These are phyloP conservation scores for Tenebrio molitor DNA, from an alignment of 1,140 invertebrate species.

Conservation along the genomic window DNA sequence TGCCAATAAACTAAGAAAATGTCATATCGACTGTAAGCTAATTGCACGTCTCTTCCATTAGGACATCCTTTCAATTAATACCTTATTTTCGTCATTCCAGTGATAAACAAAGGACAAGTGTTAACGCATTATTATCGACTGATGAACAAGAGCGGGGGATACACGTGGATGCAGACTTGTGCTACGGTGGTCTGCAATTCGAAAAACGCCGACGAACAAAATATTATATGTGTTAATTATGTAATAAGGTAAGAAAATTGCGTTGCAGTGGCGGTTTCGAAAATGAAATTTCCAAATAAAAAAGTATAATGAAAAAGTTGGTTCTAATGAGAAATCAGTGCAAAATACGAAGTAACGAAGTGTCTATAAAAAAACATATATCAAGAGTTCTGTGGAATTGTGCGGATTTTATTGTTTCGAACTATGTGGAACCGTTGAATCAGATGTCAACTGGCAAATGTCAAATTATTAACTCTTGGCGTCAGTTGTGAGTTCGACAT, in stretches of 20 bases:
- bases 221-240: slow-evolving; percentile 96
- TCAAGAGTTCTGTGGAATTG: too few relatives aligned
- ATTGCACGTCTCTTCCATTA: slow-evolving; percentile 21
- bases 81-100: slow-evolving; percentile 69
- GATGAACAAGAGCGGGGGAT: slow-evolving; percentile 96
- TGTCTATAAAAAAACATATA: too few relatives aligned
- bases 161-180: slow-evolving; percentile 96
- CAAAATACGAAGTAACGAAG: too few relatives aligned
- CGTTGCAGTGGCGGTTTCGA: too few relatives aligned
- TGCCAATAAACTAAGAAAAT: slow-evolving; percentile 91
- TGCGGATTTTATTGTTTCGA: too few relatives aligned
- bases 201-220: slow-evolving; percentile 96
- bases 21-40: slow-evolving; percentile 93
- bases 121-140: slow-evolving; percentile 95
- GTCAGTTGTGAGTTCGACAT: too few relatives aligned
- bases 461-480: too few relatives aligned
- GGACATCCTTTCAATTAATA: slow-evolving; percentile 22
- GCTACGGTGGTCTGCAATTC: slow-evolving; percentile 96
- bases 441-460: too few relatives aligned
- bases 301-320: too few relatives aligned
- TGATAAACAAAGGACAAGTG: slow-evolving; percentile 97
- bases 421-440: too few relatives aligned
- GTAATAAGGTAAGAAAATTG: slow-evolving; percentile 84
- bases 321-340: too few relatives aligned
- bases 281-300: too few relatives aligned